Base-by-base conservation (phyloP, 2,888 invertebrate species). In the Pheosia gnoma region DNA sequence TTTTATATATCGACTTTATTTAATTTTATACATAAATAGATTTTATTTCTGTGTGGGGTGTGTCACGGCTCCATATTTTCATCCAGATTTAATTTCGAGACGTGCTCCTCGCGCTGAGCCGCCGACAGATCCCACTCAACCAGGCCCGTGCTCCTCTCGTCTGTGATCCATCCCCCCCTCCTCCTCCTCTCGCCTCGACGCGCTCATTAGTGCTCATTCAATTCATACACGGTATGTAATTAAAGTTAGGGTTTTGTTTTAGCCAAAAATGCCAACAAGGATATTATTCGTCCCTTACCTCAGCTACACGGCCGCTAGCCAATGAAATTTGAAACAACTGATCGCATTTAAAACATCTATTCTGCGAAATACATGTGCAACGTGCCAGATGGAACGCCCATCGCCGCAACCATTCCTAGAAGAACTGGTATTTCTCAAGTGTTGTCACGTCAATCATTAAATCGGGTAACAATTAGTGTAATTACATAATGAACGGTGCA, bases 391-490 rank as follows among this genome's bases (percentile, higher is more conserved):
- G 25, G 25, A 25, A 25, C 25, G 25, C 25, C 25, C 25, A 25
- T 25, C 25, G 25, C 25, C 25, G 25, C 25, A 25, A 25, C 25
- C 25, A 25, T 43, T 43, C 9, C 43, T 43, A 4, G 25, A 43
- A 9, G 43, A 43, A 43, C 9, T 9, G 43, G 0, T 43, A 47
- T 47, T 4, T n/a, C 47, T n/a, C 4, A 47, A 3, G n/a, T 47
- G 5, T 47, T 11, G 47, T 47, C 6, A n/a, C 6, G 6, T 47
- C 47, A 47, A 4, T n/a, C n/a, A 47, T 47, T 11, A 47, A 25
- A 47, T 67, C 58, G 52, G 4, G 25, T 53, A n/a, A 5, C 47
- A n/a, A 47, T 47, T 47, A 47, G 47, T 47, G n/a, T 47, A 47
- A 47, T 47, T 8, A n/a, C 47, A 25, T 25, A 51, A 51, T 13